Evolutionary conservation across 2,888 invertebrate species (phyloP), one percentile per base, ranked within the genome.

Genomic region (Drosophila monieri): DNA sequence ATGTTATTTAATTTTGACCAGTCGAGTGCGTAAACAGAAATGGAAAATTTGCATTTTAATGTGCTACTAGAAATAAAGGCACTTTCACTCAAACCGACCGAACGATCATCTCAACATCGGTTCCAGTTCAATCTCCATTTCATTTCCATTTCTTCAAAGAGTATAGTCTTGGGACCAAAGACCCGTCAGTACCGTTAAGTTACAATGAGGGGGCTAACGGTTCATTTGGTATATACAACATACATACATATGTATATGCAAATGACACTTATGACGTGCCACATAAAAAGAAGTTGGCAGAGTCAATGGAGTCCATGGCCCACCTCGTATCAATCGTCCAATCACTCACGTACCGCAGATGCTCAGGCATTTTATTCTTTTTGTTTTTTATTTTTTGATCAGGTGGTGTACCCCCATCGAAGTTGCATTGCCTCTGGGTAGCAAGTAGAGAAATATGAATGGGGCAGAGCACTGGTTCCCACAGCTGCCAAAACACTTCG

Each of bases 131-230:
- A 60, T 39, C 60, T 21, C 46, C 35, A 35, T 35, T 47, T 21
- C 46, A 47, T 54, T 43, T 43, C 27, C 27, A 52, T 39, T 35
- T 39, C 52, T 41, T 27, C 27, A 27, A 27, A 27, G 27, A 27
- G 27, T 27, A 27, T 27, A 27, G 27, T 27, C 27, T 27, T 27
- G 35, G n/a, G 35, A 35, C 35, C 14, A 35, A n/a, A 35, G 35
- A 35, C 35, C 39, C 18, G 18, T 25, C 30, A 44, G 39, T 46
- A 61, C 78, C 79, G 83, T 76, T 80, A 78, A 53, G 65, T 68
- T 67, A 76, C 79, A 85, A 78, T 85, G 65, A 52, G 39, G 84
- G 75, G 73, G 70, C 65, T 80, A 80, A 80, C 86, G 80, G 80
- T 70, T 70, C 48, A 43, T 60, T 35, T 43, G 39, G 39, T 41